A percentile compares a stretch with the other conserved stretches of the same genome.
Conservation (phyloP, 2,888 invertebrate genomes). For the Hirtodrosophila confusa region DNA sequence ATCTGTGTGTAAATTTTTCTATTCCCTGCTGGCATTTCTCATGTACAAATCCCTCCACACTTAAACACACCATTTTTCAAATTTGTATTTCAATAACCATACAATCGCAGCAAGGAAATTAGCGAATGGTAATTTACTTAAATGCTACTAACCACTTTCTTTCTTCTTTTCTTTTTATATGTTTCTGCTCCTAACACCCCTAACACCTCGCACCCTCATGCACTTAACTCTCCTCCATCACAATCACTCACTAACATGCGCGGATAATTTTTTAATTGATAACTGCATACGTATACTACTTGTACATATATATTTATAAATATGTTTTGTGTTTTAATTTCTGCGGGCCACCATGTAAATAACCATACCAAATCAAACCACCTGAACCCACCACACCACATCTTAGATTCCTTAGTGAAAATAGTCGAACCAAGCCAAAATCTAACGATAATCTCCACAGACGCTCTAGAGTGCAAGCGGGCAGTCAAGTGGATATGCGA, state of each 20-base stretch:
- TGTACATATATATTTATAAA: constrained; percentile 25
- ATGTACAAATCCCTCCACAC: constrained; percentile 23
- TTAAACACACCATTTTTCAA: constrained; percentile 11
- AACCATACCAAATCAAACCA: constrained; percentile 35
- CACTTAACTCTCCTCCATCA: constrained; percentile 3
- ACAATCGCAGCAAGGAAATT: constrained; percentile 82
- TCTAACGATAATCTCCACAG: constrained; percentile 86
- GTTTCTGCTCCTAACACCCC: constrained; percentile 38
- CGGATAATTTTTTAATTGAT: constrained; percentile 2
- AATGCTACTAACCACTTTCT: constrained; percentile 79
- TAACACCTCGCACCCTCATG: constrained; percentile 10
- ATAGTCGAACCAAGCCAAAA: constrained; percentile 84
- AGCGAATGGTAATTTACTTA: constrained; percentile 81
- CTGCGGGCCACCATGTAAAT: constrained; percentile 50
- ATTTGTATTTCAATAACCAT: constrained; percentile 14
- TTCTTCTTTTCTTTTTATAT: constrained; percentile 68
- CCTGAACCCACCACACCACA: constrained; percentile 28
- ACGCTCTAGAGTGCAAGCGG: constrained; percentile 94
- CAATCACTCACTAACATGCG: constrained; percentile 26
- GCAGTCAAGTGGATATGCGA: constrained; percentile 99
- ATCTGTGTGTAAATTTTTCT: constrained; percentile 36
- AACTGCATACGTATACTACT: constrained; percentile 26
- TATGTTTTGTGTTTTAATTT: constrained; percentile 46
- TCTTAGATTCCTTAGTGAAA: constrained; percentile 83
- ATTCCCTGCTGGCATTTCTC: constrained; percentile 36